Percentiles rank a stretch among this genome's conserved stretches.
Evolutionary conservation across 2,888 invertebrate species (phyloP).

Genomic region (Urechis unicinctus): DNA sequence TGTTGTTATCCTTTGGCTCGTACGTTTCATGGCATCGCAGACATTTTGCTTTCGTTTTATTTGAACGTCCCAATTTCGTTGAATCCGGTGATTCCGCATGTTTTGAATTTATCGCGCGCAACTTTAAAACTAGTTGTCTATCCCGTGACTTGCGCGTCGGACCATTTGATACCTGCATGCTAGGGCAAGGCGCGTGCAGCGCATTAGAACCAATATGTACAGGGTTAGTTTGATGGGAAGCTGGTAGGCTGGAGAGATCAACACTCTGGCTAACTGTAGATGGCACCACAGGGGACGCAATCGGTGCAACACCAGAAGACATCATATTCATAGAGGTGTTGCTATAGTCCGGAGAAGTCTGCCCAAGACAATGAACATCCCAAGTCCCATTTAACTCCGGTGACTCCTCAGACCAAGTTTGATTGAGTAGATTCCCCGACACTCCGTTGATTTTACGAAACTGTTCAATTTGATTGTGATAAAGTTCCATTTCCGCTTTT

Average conservation of each 20-base stretch:
- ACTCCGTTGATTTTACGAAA: slow-evolving; percentile 8
- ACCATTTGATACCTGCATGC: too few relatives aligned
- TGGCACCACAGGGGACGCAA: neutral
- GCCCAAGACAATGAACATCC: too few relatives aligned
- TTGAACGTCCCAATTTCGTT: neutral
- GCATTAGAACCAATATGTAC: too few relatives aligned
- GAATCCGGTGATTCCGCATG: neutral
- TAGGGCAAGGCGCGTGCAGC: too few relatives aligned
- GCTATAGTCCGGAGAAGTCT: too few relatives aligned
- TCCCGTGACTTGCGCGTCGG: neutral
- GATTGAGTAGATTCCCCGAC: too few relatives aligned
- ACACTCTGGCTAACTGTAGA: neutral
- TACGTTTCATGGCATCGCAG: slow-evolving; percentile 42
- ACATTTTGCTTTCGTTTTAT: slow-evolving; percentile 25
- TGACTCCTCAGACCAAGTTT: too few relatives aligned
- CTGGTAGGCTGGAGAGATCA: neutral
- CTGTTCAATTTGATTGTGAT: slow-evolving; percentile 10
- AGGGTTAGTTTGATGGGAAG: too few relatives aligned
- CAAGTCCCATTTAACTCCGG: too few relatives aligned
- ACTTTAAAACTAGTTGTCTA: neutral
- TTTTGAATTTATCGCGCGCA: neutral
- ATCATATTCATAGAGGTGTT: too few relatives aligned
- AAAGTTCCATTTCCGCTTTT: slow-evolving; percentile 9
- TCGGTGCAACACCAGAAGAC: too few relatives aligned
- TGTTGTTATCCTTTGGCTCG: slow-evolving; percentile 38